These are phyloP conservation scores for Triplophysa bombifrons DNA, from an alignment of 2,797 vertebrate genomes.

Conservation along the genomic window DNA sequence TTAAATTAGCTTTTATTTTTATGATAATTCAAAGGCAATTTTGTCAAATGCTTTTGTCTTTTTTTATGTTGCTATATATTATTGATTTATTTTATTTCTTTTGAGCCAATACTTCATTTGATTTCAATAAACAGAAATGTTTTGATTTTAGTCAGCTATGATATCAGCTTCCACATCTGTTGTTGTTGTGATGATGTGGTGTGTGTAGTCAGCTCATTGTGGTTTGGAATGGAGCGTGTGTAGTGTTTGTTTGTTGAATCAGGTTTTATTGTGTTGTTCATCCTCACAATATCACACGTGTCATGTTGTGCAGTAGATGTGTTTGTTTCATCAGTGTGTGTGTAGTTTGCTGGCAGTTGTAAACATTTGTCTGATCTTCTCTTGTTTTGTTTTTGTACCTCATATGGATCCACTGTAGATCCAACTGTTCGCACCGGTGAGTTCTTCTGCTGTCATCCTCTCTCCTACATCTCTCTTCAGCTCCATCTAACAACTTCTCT, in stretches of 20 bases:
- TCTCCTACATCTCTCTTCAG: conserved; percentile 54
- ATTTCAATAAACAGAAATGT: too few species aligned
- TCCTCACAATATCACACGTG: not conserved
- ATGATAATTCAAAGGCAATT: too few species aligned
- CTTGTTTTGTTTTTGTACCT: conserved; percentile 91
- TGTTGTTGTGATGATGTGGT: not conserved
- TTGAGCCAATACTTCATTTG: too few species aligned
- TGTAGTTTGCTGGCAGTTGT: conserved; percentile 41
- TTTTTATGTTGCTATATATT: too few species aligned
- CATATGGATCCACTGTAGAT: conserved; percentile 98
- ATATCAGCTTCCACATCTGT: not conserved
- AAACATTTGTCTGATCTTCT: conserved; percentile 74
- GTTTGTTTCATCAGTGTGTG: conserved; percentile 34
- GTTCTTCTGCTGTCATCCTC: conserved; percentile 82
- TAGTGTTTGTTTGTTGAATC: not conserved
- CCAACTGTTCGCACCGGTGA: conserved; percentile 99
- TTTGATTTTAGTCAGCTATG: too few species aligned
- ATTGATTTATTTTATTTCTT: too few species aligned
- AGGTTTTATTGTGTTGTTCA: not conserved
- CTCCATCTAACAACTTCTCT: conserved; percentile 5
- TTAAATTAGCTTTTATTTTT: too few species aligned
- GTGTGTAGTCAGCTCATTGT: not conserved
- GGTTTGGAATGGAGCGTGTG: not conserved
- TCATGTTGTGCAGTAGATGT: conserved; percentile 50
- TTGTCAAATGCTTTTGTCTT: too few species aligned